A percentile compares a stretch with the other conserved stretches of the same genome.
These are phyloP conservation scores for Cherax quadricarinatus DNA, from an alignment of 1,140 invertebrate species.

Conservation along the genomic window DNA sequence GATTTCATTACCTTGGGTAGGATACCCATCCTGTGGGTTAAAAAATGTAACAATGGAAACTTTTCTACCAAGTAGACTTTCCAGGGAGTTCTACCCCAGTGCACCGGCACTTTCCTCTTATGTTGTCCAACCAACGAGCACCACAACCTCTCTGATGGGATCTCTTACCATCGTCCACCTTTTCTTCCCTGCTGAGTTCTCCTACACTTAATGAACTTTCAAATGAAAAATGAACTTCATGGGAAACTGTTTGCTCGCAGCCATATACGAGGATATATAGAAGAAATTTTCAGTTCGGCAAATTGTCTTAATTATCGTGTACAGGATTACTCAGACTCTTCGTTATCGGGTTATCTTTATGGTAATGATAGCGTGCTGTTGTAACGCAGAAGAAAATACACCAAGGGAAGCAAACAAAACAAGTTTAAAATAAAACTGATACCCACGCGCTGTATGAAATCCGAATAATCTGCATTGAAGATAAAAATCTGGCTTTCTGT, in stretches of 20 bases:
- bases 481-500: not conserved
- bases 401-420: not conserved
- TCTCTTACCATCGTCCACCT: not conserved
- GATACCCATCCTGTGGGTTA: no score
- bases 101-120: no score
- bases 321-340: not conserved
- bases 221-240: not conserved
- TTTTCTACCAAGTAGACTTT: no score
- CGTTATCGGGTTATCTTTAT: not conserved
- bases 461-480: not conserved
- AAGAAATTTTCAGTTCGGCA: not conserved
- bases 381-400: slow-evolving; percentile 5
- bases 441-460: not conserved
- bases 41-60: no score
- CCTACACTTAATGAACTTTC: not conserved
- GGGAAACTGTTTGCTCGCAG: not conserved
- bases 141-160: no score
- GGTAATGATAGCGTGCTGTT: slow-evolving; percentile 16
- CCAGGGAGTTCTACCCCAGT: no score
- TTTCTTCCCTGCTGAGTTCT: not conserved
- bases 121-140: no score
- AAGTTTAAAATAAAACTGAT: not conserved
- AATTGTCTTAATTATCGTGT: not conserved
- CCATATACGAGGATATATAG: not conserved
- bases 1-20: no score